A percentile compares a stretch with the other conserved stretches of the same genome.
Evolutionary conservation across 1,140 invertebrate species (phyloP).

Genomic region (Conus ventricosus): DNA sequence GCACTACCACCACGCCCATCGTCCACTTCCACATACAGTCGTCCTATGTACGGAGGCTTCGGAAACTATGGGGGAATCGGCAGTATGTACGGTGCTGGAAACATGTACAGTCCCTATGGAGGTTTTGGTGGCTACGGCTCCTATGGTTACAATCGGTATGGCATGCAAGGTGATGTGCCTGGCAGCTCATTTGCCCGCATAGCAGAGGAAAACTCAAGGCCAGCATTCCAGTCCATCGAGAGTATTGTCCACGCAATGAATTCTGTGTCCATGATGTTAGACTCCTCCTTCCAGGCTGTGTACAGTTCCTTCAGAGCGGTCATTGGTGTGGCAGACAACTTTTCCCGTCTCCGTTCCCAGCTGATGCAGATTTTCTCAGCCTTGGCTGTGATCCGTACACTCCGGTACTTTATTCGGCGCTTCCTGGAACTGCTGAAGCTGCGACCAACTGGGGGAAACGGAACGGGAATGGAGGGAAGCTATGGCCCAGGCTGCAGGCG

Average conservation of each 20-base stretch:
- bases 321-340: constrained; percentile 95
- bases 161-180: constrained; percentile 55
- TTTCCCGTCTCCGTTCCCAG: constrained; percentile 87
- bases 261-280: constrained; percentile 96
- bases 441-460: constrained; percentile 57
- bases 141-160: constrained; percentile 67
- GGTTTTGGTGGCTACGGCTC: constrained; percentile 52
- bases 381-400: constrained; percentile 85
- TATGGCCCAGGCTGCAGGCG: constrained; percentile 62
- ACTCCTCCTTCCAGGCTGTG: constrained; percentile 95
- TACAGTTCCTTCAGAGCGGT: constrained; percentile 96
- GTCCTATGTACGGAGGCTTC: constrained; percentile 38
- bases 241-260: constrained; percentile 92
- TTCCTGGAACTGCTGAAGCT: constrained; percentile 81
- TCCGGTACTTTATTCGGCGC: constrained; percentile 88
- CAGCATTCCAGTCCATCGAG: constrained; percentile 95
- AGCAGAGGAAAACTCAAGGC: constrained; percentile 91
- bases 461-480: constrained; percentile 65
- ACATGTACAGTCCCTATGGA: constrained; percentile 56
- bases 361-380: constrained; percentile 90
- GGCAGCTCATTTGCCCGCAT: constrained; percentile 82
- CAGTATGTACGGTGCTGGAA: constrained; percentile 44
- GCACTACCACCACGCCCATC: constrained; percentile 59
- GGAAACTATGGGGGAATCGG: constrained; percentile 39
- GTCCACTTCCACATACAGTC: constrained; percentile 8